phyloP scores from a whole-genome alignment of 2,113 vertebrate species.

The Boulengeromyrus knoepffleri region DNA sequence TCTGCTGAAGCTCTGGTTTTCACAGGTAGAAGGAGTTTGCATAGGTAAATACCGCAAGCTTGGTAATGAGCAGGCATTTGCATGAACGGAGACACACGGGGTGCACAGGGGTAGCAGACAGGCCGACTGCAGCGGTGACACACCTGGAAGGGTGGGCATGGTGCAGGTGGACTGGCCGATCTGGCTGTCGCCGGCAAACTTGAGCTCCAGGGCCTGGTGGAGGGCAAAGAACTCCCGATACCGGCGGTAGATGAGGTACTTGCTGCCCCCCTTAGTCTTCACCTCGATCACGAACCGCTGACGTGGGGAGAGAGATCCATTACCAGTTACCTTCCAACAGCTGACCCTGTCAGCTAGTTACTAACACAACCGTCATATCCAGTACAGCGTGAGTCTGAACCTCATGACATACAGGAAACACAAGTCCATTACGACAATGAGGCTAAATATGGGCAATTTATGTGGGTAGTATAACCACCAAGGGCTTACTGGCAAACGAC shows the following conservation, averaged over 20 bases:
- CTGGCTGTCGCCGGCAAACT: slow-evolving; percentile 62
- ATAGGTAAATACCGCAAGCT: neutral
- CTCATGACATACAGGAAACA: neutral
- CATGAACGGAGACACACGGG: neutral
- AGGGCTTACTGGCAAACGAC: neutral
- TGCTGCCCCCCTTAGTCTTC: slow-evolving; percentile 80
- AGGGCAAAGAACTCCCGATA: slow-evolving; percentile 79
- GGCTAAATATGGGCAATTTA: neutral
- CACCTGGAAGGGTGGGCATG: slow-evolving; percentile 81
- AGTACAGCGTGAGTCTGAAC: neutral
- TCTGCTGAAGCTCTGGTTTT: neutral
- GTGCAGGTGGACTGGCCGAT: slow-evolving; percentile 54
- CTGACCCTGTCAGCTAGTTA: neutral
- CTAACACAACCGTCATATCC: neutral
- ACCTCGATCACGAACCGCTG: slow-evolving; percentile 90
- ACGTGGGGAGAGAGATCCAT: neutral
- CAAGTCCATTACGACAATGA: neutral
- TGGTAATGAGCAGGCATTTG: neutral
- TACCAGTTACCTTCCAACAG: neutral
- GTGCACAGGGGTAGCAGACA: neutral
- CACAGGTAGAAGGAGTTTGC: neutral
- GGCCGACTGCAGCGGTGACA: neutral
- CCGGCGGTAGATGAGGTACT: slow-evolving; percentile 87
- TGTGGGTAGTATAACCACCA: neutral
- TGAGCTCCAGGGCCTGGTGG: slow-evolving; percentile 75